Conservation (phyloP, 2,113 vertebrate genomes). For the Oncorhynchus gorbuscha region DNA sequence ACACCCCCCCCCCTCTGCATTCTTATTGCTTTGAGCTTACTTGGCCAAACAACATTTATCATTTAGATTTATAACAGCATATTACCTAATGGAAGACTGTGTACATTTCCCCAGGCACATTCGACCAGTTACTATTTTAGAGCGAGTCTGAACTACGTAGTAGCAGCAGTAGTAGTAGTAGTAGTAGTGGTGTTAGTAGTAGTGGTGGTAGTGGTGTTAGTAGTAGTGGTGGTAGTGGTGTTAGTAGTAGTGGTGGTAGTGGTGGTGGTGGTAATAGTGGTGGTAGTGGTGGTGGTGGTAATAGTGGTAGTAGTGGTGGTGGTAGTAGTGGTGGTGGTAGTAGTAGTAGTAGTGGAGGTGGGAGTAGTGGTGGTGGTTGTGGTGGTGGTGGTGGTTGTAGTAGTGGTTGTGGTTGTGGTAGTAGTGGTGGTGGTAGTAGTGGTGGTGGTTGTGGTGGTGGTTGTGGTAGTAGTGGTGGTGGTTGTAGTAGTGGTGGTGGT, state of each 20-base stretch:
- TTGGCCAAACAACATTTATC: conserved; percentile 55
- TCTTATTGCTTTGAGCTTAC: conserved; percentile 20
- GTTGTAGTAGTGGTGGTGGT: no score
- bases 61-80: conserved; percentile 47
- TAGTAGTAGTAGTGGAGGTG: rapidly evolving
- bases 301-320: no score
- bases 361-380: rapidly evolving
- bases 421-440: rapidly evolving
- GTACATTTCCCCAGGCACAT: conserved; percentile 15
- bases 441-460: rapidly evolving
- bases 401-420: rapidly evolving
- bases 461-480: no score
- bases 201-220: rapidly evolving
- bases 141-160: conserved; percentile 2
- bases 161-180: background rate
- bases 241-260: rapidly evolving
- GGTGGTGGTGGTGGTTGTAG: rapidly evolving
- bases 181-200: rapidly evolving
- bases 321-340: no score
- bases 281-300: rapidly evolving
- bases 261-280: rapidly evolving
- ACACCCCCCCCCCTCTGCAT: conserved; percentile 20
- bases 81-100: conserved; percentile 24
- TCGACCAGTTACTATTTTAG: conserved; percentile 34
- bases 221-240: rapidly evolving